Base-by-base conservation (phyloP, 1,140 invertebrate species). In the Lepidurus packardi region DNA sequence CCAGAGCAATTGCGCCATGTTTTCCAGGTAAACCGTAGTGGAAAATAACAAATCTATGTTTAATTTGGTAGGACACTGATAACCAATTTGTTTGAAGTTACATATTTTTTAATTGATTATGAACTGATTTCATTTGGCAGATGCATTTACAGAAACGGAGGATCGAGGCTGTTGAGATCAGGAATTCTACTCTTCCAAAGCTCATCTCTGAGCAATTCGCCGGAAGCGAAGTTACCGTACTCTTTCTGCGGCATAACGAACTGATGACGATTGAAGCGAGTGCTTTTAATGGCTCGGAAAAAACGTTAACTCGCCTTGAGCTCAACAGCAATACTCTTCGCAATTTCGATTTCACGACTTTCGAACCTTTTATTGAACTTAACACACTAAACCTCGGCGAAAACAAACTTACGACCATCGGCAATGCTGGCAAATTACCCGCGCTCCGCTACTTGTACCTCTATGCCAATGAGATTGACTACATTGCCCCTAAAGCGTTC, bases 161-260 rank as follows among this genome's bases (percentile, higher is more conserved):
- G 41, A 45, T 80, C 13, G 79, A 80, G 34, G 79, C 53, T 44
- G 24, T 80, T n/a, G 76, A 78, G 34, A 41, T 80, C 34, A 25
- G 42, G 11, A 77, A 80, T 43, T 80, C 79, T 13, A 80, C 75
- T n/a, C 65, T 80, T 24, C 42, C 74, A n/a, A 43, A 11, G 1
- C 43, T 80, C 1, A 25, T 78, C 13, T 10, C 73, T n/a, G 43
- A 24, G 10, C 79, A 73, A 44, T 44, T 53, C 43, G 79, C 47
- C 43, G 16, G 47, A n/a, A 25, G 45, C n/a, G 53, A 76, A 21
- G 44, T 80, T 74, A 73, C 24, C 11, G 74, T 43, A 81, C 87
- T 97, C 16, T 95, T 95, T 84, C 89, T 97, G 85, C 95, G 95
- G 84, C 92, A 94, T 84, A 97, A 97, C 84, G 93, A 92, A 82